These are phyloP conservation scores for Plestiodon gilberti DNA, from an alignment of 2,113 vertebrate genomes.

Conservation along the genomic window DNA sequence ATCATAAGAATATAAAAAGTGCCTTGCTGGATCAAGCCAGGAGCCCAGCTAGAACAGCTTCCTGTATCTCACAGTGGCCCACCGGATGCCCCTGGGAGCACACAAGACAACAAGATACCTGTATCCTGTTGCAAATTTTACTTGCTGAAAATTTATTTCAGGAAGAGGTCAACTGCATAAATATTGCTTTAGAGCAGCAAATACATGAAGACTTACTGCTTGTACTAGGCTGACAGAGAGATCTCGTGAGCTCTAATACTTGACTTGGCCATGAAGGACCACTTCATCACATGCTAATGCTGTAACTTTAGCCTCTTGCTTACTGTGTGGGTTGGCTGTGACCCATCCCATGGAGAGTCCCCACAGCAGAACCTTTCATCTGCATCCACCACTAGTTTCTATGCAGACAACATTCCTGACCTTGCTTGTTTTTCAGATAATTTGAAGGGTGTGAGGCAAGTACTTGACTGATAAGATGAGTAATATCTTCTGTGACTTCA, in stretches of 20 bases:
- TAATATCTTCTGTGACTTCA: neutral
- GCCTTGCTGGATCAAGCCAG: no score
- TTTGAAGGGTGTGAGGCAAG: neutral
- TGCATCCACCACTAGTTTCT: no score
- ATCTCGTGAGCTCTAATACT: neutral
- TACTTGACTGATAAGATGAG: accelerated
- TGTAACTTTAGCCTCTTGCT: neutral
- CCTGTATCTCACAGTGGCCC: no score
- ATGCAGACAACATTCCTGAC: no score
- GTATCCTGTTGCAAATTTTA: no score
- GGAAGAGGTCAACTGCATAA: neutral
- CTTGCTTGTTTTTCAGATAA: neutral
- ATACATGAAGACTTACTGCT: neutral
- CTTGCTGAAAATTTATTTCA: no score
- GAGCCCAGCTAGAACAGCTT: no score
- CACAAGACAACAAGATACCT: no score
- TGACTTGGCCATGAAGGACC: neutral
- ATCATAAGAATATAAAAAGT: no score
- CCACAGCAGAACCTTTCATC: neutral
- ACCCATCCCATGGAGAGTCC: neutral
- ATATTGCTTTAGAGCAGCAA: neutral
- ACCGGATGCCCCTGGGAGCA: no score
- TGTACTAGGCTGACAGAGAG: neutral
- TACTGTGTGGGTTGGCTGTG: neutral
- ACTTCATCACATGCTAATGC: neutral